Percentiles rank a stretch among this genome's conserved stretches.
phyloP scores from a whole-genome alignment of 92 coral and sea anemone genomes.

The Meandrina meandrites region DNA sequence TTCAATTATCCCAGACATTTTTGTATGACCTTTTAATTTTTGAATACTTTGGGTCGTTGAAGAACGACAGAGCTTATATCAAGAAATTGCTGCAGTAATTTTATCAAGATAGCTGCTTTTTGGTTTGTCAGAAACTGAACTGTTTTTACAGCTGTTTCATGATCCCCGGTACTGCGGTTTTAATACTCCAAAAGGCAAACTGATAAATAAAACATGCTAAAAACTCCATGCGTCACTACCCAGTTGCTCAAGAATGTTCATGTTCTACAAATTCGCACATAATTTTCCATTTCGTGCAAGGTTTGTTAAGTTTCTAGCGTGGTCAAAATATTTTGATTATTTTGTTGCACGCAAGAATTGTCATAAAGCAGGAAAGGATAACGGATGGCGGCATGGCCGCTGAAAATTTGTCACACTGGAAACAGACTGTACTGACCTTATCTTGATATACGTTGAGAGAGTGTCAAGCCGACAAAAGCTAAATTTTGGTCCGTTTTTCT shows the following conservation, averaged over 20 bases:
- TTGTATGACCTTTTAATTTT: neutral
- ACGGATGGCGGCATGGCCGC: neutral
- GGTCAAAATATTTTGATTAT: neutral
- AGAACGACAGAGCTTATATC: neutral
- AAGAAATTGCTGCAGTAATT: neutral
- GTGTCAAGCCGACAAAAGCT: neutral
- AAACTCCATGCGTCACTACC: neutral
- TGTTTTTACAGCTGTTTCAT: neutral
- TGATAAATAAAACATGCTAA: neutral
- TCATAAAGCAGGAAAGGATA: neutral
- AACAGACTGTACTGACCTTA: neutral
- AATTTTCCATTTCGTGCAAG: neutral
- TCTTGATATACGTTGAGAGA: too few relatives aligned
- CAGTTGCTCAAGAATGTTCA: neutral
- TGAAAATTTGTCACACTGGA: neutral
- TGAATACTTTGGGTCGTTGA: neutral
- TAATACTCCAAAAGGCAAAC: too few relatives aligned
- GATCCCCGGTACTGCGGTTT: neutral
- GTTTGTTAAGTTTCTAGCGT: neutral
- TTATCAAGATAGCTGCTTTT: neutral
- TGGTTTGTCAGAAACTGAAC: neutral
- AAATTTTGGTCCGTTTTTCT: neutral
- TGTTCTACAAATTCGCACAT: neutral
- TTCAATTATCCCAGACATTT: neutral
- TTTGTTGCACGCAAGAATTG: neutral